These are phyloP conservation scores for Ceratina japonica DNA, from an alignment of 1,140 invertebrate genomes.

Conservation along the genomic window DNA sequence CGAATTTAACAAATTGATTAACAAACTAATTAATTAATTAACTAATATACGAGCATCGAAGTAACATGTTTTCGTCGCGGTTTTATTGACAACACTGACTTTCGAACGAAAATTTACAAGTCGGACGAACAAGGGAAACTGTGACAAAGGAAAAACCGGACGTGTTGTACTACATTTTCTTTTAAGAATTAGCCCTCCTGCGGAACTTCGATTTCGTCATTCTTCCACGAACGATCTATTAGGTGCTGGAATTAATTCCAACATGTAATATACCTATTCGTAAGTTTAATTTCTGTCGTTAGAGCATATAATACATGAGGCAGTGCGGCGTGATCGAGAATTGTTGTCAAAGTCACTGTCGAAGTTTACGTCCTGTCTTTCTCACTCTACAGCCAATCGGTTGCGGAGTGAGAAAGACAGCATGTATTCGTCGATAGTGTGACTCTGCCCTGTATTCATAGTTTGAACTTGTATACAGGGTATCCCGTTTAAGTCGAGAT, in stretches of 20 bases:
- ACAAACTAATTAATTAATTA: slow-evolving; percentile 64
- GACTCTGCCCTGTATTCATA: too few species aligned
- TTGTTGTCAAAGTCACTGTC: too few species aligned
- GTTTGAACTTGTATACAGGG: too few species aligned
- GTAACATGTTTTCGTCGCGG: slow-evolving; percentile 55
- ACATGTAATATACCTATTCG: slow-evolving; percentile 12
- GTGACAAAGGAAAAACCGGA: not conserved
- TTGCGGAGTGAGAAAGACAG: too few species aligned
- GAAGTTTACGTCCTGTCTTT: too few species aligned
- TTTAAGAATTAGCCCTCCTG: slow-evolving; percentile 26
- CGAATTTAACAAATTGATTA: slow-evolving; percentile 67
- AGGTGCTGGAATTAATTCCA: too few species aligned
- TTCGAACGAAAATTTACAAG: slow-evolving; percentile 28
- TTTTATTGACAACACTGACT: slow-evolving; percentile 46
- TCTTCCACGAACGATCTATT: too few species aligned
- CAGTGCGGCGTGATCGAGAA: too few species aligned
- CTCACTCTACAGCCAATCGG: too few species aligned
- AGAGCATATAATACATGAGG: too few species aligned
- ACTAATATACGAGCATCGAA: slow-evolving; percentile 68
- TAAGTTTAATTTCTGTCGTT: not conserved
- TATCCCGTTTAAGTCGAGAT: too few species aligned
- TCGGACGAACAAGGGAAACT: slow-evolving; percentile 13
- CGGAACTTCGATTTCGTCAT: not conserved
- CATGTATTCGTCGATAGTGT: too few species aligned
- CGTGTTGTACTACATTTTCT: slow-evolving; percentile 28